phyloP scores from a whole-genome alignment of 2,888 invertebrate species.

The Cantharis flavilabris region DNA sequence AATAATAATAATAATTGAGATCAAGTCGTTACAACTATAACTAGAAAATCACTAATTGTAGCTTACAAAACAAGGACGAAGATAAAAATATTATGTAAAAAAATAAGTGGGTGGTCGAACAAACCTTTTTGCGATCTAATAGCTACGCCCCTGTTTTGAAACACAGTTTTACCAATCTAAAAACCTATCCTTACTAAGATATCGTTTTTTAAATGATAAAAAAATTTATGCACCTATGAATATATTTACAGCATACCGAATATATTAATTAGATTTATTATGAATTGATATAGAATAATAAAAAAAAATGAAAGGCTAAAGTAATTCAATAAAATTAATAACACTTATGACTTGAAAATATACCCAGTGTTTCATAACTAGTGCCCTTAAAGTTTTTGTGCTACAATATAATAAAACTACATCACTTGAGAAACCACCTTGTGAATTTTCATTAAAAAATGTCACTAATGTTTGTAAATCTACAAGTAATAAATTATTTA shows the following conservation, averaged over 20 bases:
- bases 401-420: constrained; percentile 14
- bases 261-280: neutral
- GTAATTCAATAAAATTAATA: neutral
- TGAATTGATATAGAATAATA: neutral
- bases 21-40: neutral
- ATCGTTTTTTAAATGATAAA: neutral
- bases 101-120: neutral
- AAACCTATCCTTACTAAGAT: neutral
- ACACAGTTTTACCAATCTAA: neutral
- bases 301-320: neutral
- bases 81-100: neutral
- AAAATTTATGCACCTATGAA: neutral
- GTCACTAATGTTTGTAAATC: neutral
- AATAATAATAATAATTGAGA: neutral
- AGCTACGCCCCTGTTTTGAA: neutral
- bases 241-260: neutral
- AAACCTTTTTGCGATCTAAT: neutral
- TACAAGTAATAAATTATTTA: neutral
- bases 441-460: constrained; percentile 3
- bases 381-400: constrained; percentile 1
- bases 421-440: constrained; percentile 13
- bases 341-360: constrained; percentile 6
- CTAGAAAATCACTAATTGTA: neutral
- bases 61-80: neutral
- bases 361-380: constrained; percentile 8